These are phyloP conservation scores for Neodiprion fabricii DNA, from an alignment of 1,140 invertebrate genomes.

Conservation along the genomic window DNA sequence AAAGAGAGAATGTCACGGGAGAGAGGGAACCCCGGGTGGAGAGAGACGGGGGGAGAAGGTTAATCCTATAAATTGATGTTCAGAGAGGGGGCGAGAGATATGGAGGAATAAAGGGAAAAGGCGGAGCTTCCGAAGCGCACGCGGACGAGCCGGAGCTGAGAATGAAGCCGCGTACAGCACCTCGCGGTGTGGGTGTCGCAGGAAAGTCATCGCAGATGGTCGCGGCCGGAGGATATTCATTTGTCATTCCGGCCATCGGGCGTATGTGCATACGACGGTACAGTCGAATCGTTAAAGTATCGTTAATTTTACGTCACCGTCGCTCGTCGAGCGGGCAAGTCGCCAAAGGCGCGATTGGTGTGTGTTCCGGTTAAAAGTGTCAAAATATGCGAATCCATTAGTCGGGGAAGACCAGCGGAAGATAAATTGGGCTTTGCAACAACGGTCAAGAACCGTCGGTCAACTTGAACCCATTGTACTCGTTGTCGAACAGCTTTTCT, in stretches of 20 bases:
- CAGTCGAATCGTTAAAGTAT: background rate
- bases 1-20: background rate
- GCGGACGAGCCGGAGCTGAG: background rate
- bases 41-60: background rate
- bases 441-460: too few species aligned
- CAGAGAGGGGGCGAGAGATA: background rate
- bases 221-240: background rate
- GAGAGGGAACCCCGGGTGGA: background rate
- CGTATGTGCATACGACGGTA: background rate
- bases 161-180: background rate
- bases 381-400: slow-evolving; percentile 7
- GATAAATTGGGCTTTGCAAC: too few species aligned
- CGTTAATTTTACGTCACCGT: background rate
- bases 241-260: background rate
- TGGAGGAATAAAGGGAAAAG: slow-evolving; percentile 7
- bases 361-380: background rate
- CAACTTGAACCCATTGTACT: too few species aligned
- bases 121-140: background rate
- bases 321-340: background rate
- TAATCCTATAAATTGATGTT: slow-evolving; percentile 1
- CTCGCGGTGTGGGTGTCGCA: background rate
- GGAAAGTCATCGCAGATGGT: slow-evolving; percentile 3
- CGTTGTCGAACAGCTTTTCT: too few species aligned
- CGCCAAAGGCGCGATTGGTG: background rate
- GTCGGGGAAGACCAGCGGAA: background rate